Base-by-base conservation (phyloP, 2,888 invertebrate species). In the Stenodema calcarata region DNA sequence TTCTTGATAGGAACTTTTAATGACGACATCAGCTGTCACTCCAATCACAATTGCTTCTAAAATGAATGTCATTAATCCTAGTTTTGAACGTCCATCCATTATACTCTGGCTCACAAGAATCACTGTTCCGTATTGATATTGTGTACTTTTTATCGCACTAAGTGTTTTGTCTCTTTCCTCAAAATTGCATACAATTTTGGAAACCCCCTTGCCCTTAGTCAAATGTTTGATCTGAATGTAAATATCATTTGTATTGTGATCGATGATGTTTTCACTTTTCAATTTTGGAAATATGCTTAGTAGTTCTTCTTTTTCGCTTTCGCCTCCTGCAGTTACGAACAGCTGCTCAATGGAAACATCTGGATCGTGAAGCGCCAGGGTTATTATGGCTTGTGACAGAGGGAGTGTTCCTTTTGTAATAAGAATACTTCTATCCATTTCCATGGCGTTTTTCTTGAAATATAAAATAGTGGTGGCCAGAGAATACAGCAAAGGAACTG, bases 351-450 rank as follows among this genome's bases (percentile, higher is more conserved):
- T 27, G 0, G 27, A 12, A 18, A 62, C 3, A 11, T 62, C 23
- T 18, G 41, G 35, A 18, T 78, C 78, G 27, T 78, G 47, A n/a
- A 78, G 42, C 7, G 47, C 44, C 44, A 78, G 42, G 0, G 78
- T 44, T 14, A 78, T 78, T 16, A 78, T 78, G n/a, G 78, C 78
- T 91, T 94, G 94, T 7, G 94, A 93, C 0, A 93, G 92, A 41
- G 92, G 92, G 28, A 93, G 93, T 89, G 92, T 92, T 12, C 93
- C 93, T 50, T 92, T 92, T 89, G 93, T 93, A 54, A 93, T 92
- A 16, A 93, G 91, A 41, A 78, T 47, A 27, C 28, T 44, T 0
- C 42, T 44, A 44, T 18, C 23, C 23, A 23, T 42, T 44, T 78
- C 41, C 44, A 44, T 23, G 2, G 78, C 12, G 18, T 78, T 78